Evolutionary conservation across 2,797 vertebrate species (phyloP).

Genomic region (Lepidocolaptes lacrymiger): DNA sequence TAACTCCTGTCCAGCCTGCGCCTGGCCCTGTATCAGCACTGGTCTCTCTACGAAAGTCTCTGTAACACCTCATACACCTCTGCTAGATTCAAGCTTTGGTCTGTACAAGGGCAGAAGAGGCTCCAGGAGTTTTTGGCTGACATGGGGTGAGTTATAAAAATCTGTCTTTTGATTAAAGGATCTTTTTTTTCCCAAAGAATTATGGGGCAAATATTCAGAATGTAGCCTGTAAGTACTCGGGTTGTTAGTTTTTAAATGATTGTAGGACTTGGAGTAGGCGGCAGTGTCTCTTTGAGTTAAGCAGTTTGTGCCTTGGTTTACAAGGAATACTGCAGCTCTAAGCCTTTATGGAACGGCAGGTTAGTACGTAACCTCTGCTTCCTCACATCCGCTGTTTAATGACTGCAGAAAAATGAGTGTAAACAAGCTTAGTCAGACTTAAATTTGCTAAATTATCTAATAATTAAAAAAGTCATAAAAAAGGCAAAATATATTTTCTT

Average conservation of each 20-base stretch:
- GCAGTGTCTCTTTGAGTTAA: background rate
- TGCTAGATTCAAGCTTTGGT: slow-evolving; percentile 93
- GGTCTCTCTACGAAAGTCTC: slow-evolving; percentile 96
- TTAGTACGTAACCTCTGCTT: background rate
- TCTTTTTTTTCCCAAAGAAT: rapidly evolving
- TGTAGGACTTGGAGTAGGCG: background rate
- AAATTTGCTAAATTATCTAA: background rate
- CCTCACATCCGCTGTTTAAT: background rate
- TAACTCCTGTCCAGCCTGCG: slow-evolving; percentile 81
- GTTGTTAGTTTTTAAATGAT: background rate
- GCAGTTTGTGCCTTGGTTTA: background rate
- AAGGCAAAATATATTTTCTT: background rate
- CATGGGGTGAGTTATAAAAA: slow-evolving; percentile 86
- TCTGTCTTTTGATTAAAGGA: background rate
- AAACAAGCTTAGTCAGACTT: background rate
- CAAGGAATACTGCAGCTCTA: background rate
- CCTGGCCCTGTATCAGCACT: slow-evolving; percentile 93
- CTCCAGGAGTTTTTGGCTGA: slow-evolving; percentile 96
- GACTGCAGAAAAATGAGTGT: background rate
- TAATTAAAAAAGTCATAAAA: background rate
- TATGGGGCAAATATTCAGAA: background rate
- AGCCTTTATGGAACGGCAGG: background rate
- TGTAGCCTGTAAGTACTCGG: background rate
- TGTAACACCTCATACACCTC: slow-evolving; percentile 94
- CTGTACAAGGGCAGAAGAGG: slow-evolving; percentile 93